phyloP scores from a whole-genome alignment of 2,113 vertebrate genomes.

The Tiliqua scincoides region DNA sequence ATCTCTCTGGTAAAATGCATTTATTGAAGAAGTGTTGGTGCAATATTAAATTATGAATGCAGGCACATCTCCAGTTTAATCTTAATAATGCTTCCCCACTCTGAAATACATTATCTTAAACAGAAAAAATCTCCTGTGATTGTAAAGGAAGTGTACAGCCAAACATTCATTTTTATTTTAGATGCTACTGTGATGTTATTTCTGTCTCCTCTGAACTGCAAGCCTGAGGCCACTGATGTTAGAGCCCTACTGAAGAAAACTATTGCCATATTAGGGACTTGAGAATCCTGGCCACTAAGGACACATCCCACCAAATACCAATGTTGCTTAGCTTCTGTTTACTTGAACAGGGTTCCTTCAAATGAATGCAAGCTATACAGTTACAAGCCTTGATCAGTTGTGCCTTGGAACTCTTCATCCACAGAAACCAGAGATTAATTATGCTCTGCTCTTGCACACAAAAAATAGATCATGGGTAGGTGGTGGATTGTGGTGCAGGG shows the following conservation, averaged over 20 bases:
- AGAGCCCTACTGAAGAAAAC: background rate
- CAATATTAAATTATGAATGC: constrained; percentile 28
- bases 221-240: background rate
- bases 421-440: background rate
- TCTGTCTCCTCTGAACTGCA: background rate
- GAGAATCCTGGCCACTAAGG: background rate
- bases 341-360: background rate
- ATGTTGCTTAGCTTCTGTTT: background rate
- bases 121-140: background rate
- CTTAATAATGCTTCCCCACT: constrained; percentile 19
- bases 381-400: background rate
- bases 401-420: background rate
- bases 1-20: background rate
- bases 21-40: constrained; percentile 24
- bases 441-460: background rate
- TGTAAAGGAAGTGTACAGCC: constrained; percentile 6
- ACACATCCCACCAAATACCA: background rate
- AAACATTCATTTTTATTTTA: fast-evolving
- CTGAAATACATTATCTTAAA: constrained; percentile 30
- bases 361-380: background rate
- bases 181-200: background rate
- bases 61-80: constrained; percentile 9
- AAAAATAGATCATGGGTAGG: background rate
- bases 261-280: background rate
- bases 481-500: no score